Evolutionary conservation across 2,888 invertebrate genomes (phyloP).

Genomic region (Myopa testacea): DNA sequence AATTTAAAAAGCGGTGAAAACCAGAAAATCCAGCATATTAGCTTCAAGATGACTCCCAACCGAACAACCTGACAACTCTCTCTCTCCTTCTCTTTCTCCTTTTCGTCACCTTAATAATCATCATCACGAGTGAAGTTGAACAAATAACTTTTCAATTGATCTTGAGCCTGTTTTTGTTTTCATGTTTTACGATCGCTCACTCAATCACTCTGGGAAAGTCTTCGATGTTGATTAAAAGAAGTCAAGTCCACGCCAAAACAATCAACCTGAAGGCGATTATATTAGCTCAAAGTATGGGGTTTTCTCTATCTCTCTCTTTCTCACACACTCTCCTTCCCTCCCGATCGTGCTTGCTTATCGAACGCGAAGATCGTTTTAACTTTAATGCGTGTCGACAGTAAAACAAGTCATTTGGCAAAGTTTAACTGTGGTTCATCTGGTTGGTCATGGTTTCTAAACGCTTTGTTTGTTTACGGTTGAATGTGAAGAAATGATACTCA

Average conservation of each 20-base stretch:
- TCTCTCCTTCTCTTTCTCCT: background rate
- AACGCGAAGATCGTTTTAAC: background rate
- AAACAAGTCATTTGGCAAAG: background rate
- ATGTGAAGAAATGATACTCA: background rate
- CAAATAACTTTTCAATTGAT: constrained; percentile 17
- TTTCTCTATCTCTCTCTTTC: background rate
- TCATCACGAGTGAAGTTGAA: too few relatives aligned
- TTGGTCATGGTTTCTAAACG: background rate
- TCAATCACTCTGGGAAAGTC: constrained; percentile 8
- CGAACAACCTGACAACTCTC: background rate
- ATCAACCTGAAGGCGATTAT: constrained; percentile 1
- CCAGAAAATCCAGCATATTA: constrained; percentile 10
- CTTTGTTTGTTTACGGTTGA: background rate
- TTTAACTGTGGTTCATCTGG: background rate
- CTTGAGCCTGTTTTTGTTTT: background rate
- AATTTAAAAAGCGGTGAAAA: constrained; percentile 10
- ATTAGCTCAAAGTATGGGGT: background rate
- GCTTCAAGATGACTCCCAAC: background rate
- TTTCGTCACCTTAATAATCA: background rate
- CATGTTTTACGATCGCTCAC: background rate
- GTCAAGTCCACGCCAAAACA: background rate
- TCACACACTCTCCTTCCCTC: background rate
- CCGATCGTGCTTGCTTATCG: background rate
- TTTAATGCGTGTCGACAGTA: constrained; percentile 9
- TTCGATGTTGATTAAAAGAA: background rate